Percentiles rank a stretch among this genome's conserved stretches.
Evolutionary conservation across 2,797 vertebrate species (phyloP).

Genomic region (Hippopotamyrus pictus): DNA sequence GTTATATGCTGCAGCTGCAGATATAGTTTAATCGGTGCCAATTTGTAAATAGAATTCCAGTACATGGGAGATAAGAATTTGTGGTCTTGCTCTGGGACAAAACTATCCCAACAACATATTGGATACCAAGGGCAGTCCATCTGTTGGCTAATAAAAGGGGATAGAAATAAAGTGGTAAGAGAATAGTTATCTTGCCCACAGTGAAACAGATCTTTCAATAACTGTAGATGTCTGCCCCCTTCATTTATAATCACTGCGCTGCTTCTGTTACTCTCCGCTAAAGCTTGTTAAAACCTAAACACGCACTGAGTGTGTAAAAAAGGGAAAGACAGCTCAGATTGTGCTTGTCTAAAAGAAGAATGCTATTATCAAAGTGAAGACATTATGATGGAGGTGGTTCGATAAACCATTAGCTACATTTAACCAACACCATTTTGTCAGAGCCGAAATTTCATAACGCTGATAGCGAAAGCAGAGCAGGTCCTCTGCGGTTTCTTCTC

Average conservation of each 20-base stretch:
- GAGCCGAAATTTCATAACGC: conserved; percentile 12
- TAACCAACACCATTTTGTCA: conserved; percentile 20
- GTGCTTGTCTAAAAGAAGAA: conserved; percentile 6
- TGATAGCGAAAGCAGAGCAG: background rate
- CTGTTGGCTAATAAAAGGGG: conserved; percentile 51
- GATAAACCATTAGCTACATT: conserved; percentile 33
- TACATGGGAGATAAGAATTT: conserved; percentile 45
- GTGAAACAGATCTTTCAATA: conserved; percentile 21
- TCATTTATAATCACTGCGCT: conserved; percentile 46
- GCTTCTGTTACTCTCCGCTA: conserved; percentile 21
- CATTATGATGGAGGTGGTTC: conserved; percentile 26
- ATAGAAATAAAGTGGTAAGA: conserved; percentile 30
- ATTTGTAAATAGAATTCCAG: conserved; percentile 37
- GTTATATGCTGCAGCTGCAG: conserved; percentile 16
- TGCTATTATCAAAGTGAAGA: conserved; percentile 28
- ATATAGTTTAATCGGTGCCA: conserved; percentile 29
- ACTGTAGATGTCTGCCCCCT: conserved; percentile 17
- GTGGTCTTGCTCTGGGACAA: conserved; percentile 39
- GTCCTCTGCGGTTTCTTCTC: background rate
- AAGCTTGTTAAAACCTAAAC: conserved; percentile 37
- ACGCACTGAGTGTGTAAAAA: conserved; percentile 21
- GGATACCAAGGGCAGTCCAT: conserved; percentile 45
- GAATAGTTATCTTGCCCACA: conserved; percentile 15
- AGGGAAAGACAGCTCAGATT: conserved; percentile 1
- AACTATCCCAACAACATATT: conserved; percentile 43